A percentile compares a stretch with the other conserved stretches of the same genome.
phyloP scores from a whole-genome alignment of 2,113 vertebrate species.

The Carettochelys insculpta region DNA sequence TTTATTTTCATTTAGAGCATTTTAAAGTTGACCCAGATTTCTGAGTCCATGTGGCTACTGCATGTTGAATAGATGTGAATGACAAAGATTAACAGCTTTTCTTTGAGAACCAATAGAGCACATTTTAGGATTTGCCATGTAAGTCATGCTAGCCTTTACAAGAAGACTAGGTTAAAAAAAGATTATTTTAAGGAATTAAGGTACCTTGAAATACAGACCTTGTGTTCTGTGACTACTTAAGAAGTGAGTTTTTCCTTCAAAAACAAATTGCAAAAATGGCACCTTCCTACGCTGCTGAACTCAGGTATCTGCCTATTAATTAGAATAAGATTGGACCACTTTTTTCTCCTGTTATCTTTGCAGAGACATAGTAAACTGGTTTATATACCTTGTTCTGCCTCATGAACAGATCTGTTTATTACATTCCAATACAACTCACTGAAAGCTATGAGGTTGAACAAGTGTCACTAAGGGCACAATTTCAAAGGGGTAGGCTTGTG shows the following conservation, averaged over 20 bases:
- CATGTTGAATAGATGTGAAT: background rate
- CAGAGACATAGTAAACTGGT: background rate
- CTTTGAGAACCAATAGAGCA: background rate
- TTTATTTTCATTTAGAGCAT: background rate
- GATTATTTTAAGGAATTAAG: slow-evolving; percentile 20
- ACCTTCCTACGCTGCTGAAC: background rate
- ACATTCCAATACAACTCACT: background rate
- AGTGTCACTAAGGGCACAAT: background rate
- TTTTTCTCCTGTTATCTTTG: background rate
- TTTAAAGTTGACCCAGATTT: slow-evolving; percentile 12
- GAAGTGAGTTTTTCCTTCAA: slow-evolving; percentile 23
- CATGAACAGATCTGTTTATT: background rate
- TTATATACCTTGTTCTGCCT: background rate
- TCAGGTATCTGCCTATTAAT: background rate
- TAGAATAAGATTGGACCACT: background rate
- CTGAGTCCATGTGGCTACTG: background rate
- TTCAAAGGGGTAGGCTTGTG: background rate
- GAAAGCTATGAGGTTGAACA: background rate
- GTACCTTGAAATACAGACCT: background rate
- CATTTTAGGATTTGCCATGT: slow-evolving; percentile 40
- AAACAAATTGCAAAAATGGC: slow-evolving; percentile 45
- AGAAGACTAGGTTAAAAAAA: slow-evolving; percentile 33
- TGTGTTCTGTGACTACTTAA: slow-evolving; percentile 57
- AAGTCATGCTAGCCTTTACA: slow-evolving; percentile 31
- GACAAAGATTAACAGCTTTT: background rate